phyloP scores from a whole-genome alignment of 23 tunicate genomes.

The Halocynthia aurantium region DNA sequence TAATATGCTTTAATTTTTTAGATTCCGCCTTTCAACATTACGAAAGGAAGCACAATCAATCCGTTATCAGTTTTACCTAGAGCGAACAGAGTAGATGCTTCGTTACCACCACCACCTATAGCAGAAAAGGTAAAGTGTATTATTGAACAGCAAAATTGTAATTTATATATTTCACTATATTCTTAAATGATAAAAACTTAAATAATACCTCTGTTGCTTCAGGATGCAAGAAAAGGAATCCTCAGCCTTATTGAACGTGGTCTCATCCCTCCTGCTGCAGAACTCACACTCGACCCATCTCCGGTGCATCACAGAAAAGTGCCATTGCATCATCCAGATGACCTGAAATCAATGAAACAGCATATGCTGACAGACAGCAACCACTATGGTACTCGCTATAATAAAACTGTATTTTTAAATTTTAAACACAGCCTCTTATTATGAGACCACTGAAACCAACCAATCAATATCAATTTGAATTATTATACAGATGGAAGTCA shows the following conservation, averaged over 20 bases:
- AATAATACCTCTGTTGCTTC: background rate
- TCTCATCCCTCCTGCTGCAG: slow-evolving; percentile 91
- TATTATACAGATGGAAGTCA: slow-evolving; percentile 61
- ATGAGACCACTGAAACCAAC: background rate
- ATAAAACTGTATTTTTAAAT: no score
- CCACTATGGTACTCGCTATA: background rate
- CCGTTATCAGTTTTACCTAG: slow-evolving; percentile 67
- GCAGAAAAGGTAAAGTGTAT: slow-evolving; percentile 57
- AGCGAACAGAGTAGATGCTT: slow-evolving; percentile 75
- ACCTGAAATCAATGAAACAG: slow-evolving; percentile 2
- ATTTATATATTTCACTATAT: slow-evolving; percentile 1
- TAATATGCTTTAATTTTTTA: slow-evolving; percentile 3
- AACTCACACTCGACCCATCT: slow-evolving; percentile 78
- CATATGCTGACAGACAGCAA: slow-evolving; percentile 22
- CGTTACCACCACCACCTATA: slow-evolving; percentile 71
- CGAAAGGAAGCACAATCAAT: slow-evolving; percentile 52
- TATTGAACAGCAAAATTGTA: background rate
- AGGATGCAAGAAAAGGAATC: slow-evolving; percentile 96
- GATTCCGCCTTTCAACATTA: slow-evolving; percentile 25
- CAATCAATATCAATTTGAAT: background rate
- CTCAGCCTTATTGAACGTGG: slow-evolving; percentile 91
- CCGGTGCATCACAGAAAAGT: slow-evolving; percentile 84
- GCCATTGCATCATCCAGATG: slow-evolving; percentile 41
- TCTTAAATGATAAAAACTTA: background rate
- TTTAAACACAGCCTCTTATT: no score